Conservation (phyloP, 2,113 vertebrate species). For the Mastomys natalensis region DNA sequence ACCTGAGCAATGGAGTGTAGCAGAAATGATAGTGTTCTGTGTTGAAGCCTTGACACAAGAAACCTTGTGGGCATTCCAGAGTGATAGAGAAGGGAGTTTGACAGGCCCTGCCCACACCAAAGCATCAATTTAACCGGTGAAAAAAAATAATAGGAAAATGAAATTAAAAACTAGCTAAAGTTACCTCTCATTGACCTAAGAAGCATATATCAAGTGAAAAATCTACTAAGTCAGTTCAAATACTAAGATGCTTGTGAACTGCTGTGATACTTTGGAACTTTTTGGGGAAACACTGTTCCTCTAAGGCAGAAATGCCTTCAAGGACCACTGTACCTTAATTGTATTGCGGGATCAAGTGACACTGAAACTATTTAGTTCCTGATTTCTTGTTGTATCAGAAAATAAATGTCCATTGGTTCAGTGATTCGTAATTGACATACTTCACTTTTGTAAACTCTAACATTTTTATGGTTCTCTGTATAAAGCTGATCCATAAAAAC, state of each 20-base stretch:
- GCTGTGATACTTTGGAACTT: neutral
- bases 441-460: constrained; percentile 18
- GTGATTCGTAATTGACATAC: constrained; percentile 22
- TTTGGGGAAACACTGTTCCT: neutral
- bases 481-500: neutral
- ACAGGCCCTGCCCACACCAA: neutral
- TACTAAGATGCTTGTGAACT: neutral
- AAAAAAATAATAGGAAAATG: neutral
- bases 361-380: neutral
- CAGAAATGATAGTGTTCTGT: neutral
- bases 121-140: neutral
- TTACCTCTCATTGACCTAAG: constrained; percentile 20
- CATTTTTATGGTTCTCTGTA: neutral
- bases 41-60: neutral
- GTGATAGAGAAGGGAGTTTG: neutral
- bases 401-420: constrained; percentile 29
- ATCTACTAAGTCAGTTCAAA: neutral
- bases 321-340: neutral
- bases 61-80: neutral
- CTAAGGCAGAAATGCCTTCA: neutral
- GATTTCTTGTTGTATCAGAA: constrained; percentile 6
- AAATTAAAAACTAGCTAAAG: neutral
- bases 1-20: neutral
- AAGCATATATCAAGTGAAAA: neutral
- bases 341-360: neutral